These are phyloP conservation scores for Notocelia uddmanniana DNA, from an alignment of 2,888 invertebrate species.

Conservation along the genomic window DNA sequence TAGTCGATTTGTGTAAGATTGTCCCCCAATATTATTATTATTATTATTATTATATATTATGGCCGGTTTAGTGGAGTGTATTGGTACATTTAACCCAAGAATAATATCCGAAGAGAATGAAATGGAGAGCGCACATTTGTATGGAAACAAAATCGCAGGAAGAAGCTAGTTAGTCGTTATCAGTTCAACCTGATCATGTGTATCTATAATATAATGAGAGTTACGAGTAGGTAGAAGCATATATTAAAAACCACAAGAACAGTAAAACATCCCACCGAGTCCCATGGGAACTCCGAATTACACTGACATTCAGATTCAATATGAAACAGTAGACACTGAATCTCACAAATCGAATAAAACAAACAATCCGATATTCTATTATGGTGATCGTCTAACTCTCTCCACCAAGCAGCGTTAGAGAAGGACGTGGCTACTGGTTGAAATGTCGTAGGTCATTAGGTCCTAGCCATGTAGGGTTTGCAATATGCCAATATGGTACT, in stretches of 20 bases:
- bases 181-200: not conserved
- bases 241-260: conserved; percentile 4
- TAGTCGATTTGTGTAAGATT: too few relatives aligned
- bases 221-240: not conserved
- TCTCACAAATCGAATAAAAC: conserved; percentile 82
- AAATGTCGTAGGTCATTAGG: conserved; percentile 86
- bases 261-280: conserved; percentile 6
- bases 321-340: conserved; percentile 75
- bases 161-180: not conserved
- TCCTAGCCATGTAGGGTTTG: conserved; percentile 79
- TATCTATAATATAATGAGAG: too few relatives aligned
- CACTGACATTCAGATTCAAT: conserved; percentile 66
- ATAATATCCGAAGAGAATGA: not conserved
- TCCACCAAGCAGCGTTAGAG: conserved; percentile 61
- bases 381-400: conserved; percentile 70
- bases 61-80: too few relatives aligned
- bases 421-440: conserved; percentile 73
- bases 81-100: not conserved
- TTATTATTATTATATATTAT: too few relatives aligned
- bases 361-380: conserved; percentile 79
- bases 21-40: too few relatives aligned
- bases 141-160: not conserved
- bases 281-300: conserved; percentile 44
- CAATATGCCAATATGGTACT: conserved; percentile 85
- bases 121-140: not conserved